These are phyloP conservation scores for Strigops habroptila DNA, from an alignment of 2,113 vertebrate genomes.

Conservation along the genomic window DNA sequence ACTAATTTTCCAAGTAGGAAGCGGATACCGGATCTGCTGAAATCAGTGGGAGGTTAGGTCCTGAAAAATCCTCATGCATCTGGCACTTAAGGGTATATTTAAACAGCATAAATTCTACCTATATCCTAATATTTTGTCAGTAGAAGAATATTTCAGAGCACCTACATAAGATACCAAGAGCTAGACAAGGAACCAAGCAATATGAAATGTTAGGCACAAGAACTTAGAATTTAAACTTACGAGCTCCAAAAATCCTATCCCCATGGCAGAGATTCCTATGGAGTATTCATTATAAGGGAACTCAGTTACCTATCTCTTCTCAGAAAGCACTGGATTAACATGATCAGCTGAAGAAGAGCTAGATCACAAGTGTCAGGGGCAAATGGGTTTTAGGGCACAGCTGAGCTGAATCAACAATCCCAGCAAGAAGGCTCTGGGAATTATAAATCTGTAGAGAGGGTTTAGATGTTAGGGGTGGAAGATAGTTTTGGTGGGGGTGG, in stretches of 20 bases:
- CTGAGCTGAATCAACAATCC: not conserved
- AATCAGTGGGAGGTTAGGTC: not conserved
- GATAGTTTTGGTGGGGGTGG: not conserved
- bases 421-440: not conserved
- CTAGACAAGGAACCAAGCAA: not conserved
- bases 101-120: not conserved
- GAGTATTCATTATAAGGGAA: not conserved
- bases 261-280: not conserved
- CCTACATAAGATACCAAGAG: not conserved
- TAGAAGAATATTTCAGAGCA: not conserved
- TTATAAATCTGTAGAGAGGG: not conserved
- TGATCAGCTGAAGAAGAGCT: not conserved
- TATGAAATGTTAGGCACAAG: not conserved
- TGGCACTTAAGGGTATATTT: not conserved
- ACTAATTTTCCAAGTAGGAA: not conserved
- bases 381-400: not conserved
- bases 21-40: not conserved
- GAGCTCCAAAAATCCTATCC: not conserved
- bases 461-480: not conserved
- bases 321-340: not conserved
- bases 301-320: not conserved
- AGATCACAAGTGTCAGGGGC: not conserved
- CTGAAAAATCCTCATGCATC: constrained; percentile 13
- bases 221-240: not conserved
- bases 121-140: not conserved